A percentile compares a stretch with the other conserved stretches of the same genome.
Conservation (phyloP, 1,140 invertebrate species). For the Agraylea sexmaculata region DNA sequence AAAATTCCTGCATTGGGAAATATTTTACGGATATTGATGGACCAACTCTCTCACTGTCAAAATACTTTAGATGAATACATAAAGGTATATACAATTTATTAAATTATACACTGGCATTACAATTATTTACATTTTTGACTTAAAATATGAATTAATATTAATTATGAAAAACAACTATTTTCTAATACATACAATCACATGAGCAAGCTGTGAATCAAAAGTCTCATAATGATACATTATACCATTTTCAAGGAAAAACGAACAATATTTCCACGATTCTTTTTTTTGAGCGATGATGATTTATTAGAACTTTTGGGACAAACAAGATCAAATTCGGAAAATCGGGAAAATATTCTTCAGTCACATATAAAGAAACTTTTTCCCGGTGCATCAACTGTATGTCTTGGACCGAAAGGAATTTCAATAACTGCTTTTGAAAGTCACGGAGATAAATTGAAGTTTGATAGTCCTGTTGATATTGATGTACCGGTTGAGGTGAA, state of each 20-base stretch:
- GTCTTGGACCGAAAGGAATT: slow-evolving; percentile 29
- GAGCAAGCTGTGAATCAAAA: too few relatives aligned
- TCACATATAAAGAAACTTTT: slow-evolving; percentile 91
- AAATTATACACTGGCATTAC: slow-evolving; percentile 49
- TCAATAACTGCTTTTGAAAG: slow-evolving; percentile 39
- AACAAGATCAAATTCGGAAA: slow-evolving; percentile 42
- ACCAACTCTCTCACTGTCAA: slow-evolving; percentile 84
- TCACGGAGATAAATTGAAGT: slow-evolving; percentile 68
- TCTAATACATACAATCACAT: too few relatives aligned
- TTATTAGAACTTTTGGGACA: slow-evolving; percentile 86
- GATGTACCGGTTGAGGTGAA: slow-evolving; percentile 69
- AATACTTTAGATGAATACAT: slow-evolving; percentile 90
- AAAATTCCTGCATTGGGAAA: slow-evolving; percentile 63
- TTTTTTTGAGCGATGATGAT: slow-evolving; percentile 95
- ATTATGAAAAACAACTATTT: too few relatives aligned
- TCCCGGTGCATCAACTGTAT: slow-evolving; percentile 54
- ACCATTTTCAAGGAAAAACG: slow-evolving; percentile 69
- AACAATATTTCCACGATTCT: slow-evolving; percentile 85
- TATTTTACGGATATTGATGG: slow-evolving; percentile 67
- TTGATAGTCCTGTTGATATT: slow-evolving; percentile 66
- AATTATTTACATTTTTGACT: slow-evolving; percentile 6
- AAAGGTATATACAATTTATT: slow-evolving; percentile 49
- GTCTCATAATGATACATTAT: neutral
- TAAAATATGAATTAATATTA: neutral
- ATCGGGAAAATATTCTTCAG: slow-evolving; percentile 78